Conservation (phyloP, 1,140 invertebrate genomes). For the Macrosteles quadrilineatus region DNA sequence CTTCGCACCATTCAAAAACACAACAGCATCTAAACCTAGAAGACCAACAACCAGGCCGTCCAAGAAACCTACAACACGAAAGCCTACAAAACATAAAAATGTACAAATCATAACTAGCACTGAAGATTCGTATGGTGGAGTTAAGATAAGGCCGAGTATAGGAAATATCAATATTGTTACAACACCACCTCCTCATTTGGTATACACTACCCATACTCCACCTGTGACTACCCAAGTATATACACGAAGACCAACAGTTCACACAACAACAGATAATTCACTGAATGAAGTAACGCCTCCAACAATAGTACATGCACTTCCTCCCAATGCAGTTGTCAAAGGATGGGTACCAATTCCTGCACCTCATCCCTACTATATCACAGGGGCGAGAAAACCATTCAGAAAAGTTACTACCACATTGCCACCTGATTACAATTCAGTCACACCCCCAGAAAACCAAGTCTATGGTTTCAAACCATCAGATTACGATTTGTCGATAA, state of each 20-base stretch:
- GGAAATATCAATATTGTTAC: slow-evolving; percentile 15
- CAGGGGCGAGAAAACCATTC: slow-evolving; percentile 37
- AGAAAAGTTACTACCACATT: slow-evolving; percentile 17
- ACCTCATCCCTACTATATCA: slow-evolving; percentile 42
- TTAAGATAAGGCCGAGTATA: slow-evolving; percentile 3
- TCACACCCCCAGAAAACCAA: slow-evolving; percentile 12
- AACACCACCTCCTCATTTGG: slow-evolving; percentile 8
- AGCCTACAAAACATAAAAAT: slow-evolving; percentile 37
- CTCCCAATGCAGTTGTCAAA: slow-evolving; percentile 31
- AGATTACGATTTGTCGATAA: slow-evolving; percentile 20
- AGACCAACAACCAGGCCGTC: slow-evolving; percentile 43
- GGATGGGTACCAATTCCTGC: slow-evolving; percentile 44
- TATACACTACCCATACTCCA: slow-evolving; percentile 39
- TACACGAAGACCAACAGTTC: slow-evolving; percentile 27
- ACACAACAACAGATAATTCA: slow-evolving; percentile 33
- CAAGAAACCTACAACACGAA: slow-evolving; percentile 47
- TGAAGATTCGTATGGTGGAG: neutral
- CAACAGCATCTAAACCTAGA: slow-evolving; percentile 28
- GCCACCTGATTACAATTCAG: slow-evolving; percentile 24
- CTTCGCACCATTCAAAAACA: slow-evolving; percentile 65
- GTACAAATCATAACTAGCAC: slow-evolving; percentile 36
- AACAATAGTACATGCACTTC: slow-evolving; percentile 25
- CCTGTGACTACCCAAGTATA: slow-evolving; percentile 24
- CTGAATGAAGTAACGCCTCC: slow-evolving; percentile 37
- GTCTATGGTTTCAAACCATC: slow-evolving; percentile 25